Evolutionary conservation across 2,888 invertebrate genomes (phyloP).

Genomic region (Cataglyphis cursor): DNA sequence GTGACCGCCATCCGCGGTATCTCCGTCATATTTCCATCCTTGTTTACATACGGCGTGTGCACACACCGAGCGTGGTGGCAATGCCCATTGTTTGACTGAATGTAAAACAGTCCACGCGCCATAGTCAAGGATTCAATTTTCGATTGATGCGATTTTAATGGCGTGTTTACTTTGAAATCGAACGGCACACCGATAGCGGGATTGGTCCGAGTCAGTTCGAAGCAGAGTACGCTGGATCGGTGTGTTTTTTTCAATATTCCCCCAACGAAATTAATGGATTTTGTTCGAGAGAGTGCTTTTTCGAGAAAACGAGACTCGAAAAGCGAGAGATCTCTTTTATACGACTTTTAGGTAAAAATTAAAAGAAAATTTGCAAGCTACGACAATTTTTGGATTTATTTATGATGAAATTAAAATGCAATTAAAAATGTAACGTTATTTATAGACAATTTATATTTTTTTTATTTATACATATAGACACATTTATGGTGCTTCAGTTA

Average conservation of each 20-base stretch:
- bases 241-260: slow-evolving; percentile 41
- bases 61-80: slow-evolving; percentile 56
- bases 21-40: slow-evolving; percentile 73
- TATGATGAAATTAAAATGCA: slow-evolving; percentile 12
- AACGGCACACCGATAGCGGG: slow-evolving; percentile 35
- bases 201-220: slow-evolving; percentile 25
- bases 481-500: background rate
- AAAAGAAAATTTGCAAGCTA: slow-evolving; percentile 18
- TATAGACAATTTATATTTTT: background rate
- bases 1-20: slow-evolving; percentile 52
- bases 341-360: slow-evolving; percentile 10
- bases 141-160: slow-evolving; percentile 81
- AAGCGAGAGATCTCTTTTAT: slow-evolving; percentile 30
- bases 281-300: slow-evolving; percentile 36
- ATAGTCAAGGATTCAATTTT: slow-evolving; percentile 75
- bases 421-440: background rate
- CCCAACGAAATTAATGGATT: slow-evolving; percentile 47
- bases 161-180: slow-evolving; percentile 74
- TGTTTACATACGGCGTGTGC: slow-evolving; percentile 75
- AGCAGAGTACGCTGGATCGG: background rate
- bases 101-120: slow-evolving; percentile 56
- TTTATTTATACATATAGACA: slow-evolving; percentile 1
- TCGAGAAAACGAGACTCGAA: slow-evolving; percentile 31
- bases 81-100: slow-evolving; percentile 70
- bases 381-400: slow-evolving; percentile 1